Evolutionary conservation across 2,797 vertebrate species (phyloP).

Genomic region (Emydoidea blandingii): DNA sequence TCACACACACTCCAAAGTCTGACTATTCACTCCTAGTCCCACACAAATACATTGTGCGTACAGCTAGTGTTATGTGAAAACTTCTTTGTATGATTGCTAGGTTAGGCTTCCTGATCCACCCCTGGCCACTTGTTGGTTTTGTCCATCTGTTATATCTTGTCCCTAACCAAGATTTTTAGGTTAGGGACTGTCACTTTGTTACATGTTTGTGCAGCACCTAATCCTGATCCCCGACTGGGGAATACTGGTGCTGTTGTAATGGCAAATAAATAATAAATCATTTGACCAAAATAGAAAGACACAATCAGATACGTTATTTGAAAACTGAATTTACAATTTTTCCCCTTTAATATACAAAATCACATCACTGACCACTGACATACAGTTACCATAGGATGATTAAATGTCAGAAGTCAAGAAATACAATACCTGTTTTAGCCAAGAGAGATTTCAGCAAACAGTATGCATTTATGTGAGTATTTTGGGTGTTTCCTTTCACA

Average conservation of each 20-base stretch:
- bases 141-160: constrained; percentile 39
- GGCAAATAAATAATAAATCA: not conserved
- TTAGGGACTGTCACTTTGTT: not conserved
- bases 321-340: not conserved
- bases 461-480: not conserved
- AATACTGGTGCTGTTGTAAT: not conserved
- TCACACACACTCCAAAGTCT: not conserved
- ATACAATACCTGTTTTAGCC: not conserved
- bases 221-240: not conserved
- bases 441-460: not conserved
- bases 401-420: not conserved
- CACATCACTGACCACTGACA: not conserved
- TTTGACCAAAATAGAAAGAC: not conserved
- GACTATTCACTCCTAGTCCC: not conserved
- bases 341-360: not conserved
- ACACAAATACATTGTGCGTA: not conserved
- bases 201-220: not conserved
- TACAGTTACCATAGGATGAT: not conserved
- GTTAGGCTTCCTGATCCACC: not conserved
- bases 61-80: constrained; percentile 5
- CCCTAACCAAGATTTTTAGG: not conserved
- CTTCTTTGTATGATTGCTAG: constrained; percentile 9
- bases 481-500: not conserved
- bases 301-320: not conserved
- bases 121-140: not conserved